phyloP scores from a whole-genome alignment of 2,888 invertebrate genomes.

The Plagiodera versicolora region DNA sequence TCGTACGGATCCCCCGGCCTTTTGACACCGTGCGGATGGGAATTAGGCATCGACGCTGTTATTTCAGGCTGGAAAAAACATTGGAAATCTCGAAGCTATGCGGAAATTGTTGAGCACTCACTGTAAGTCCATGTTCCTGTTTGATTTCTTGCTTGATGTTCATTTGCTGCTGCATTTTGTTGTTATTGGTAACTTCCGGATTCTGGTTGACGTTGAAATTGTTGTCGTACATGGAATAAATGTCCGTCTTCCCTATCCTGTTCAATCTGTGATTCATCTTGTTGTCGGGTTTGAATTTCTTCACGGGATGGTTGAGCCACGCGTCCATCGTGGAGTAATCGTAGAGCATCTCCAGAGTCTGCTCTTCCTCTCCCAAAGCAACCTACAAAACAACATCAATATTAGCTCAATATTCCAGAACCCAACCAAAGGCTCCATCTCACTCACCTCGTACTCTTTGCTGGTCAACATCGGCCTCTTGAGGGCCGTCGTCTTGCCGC shows the following conservation, averaged over 20 bases:
- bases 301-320: slow-evolving; percentile 90
- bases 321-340: slow-evolving; percentile 84
- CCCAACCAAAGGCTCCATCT: not conserved
- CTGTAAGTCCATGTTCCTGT: slow-evolving; percentile 57
- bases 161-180: slow-evolving; percentile 25
- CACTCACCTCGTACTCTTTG: slow-evolving; percentile 71
- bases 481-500: slow-evolving; percentile 44
- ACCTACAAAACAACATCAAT: slow-evolving; percentile 56
- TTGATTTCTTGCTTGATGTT: slow-evolving; percentile 61
- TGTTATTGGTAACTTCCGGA: slow-evolving; percentile 27
- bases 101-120: slow-evolving; percentile 45
- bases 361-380: slow-evolving; percentile 78
- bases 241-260: slow-evolving; percentile 49
- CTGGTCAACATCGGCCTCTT: slow-evolving; percentile 79
- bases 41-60: slow-evolving; percentile 28
- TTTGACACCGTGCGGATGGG: slow-evolving; percentile 49
- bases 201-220: slow-evolving; percentile 42
- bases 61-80: slow-evolving; percentile 44
- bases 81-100: slow-evolving; percentile 2
- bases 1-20: slow-evolving; percentile 68
- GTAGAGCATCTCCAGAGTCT: slow-evolving; percentile 79
- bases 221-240: slow-evolving; percentile 50
- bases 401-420: slow-evolving; percentile 41
- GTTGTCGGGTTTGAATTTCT: slow-evolving; percentile 74
- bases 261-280: slow-evolving; percentile 54